A percentile compares a stretch with the other conserved stretches of the same genome.
Evolutionary conservation across 2,797 vertebrate genomes (phyloP).

Genomic region (Diplodus sargus): DNA sequence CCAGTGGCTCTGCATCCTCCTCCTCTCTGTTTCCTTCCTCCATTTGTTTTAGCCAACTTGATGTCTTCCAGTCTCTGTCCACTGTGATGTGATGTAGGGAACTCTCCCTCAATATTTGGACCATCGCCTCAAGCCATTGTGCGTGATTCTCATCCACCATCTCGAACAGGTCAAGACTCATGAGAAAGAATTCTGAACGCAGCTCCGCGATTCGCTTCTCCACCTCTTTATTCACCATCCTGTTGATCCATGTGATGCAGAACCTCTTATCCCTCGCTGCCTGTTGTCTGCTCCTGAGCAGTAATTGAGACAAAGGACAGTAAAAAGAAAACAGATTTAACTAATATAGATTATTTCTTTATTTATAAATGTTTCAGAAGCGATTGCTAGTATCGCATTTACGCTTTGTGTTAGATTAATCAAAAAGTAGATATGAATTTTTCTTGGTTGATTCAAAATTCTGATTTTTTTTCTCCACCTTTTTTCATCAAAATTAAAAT

Average conservation of each 20-base stretch:
- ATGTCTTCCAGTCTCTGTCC: neutral
- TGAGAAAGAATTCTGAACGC: slow-evolving; percentile 11
- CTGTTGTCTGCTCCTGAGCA: slow-evolving; percentile 3
- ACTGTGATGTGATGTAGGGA: neutral
- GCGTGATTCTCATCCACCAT: neutral
- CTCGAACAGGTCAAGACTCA: neutral
- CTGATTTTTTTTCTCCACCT: no score
- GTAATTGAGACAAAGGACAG: neutral
- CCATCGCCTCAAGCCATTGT: neutral
- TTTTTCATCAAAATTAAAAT: no score
- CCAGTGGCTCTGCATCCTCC: neutral
- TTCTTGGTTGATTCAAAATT: no score
- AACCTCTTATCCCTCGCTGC: slow-evolving; percentile 8
- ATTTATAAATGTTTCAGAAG: neutral
- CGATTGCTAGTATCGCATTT: neutral
- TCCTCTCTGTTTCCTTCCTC: neutral
- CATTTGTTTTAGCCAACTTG: neutral
- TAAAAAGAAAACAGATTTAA: neutral
- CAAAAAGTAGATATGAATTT: neutral
- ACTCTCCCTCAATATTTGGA: neutral
- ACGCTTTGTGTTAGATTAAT: neutral
- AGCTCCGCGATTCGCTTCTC: slow-evolving; percentile 31
- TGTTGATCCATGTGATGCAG: slow-evolving; percentile 26
- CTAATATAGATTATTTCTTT: neutral
- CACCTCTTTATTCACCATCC: slow-evolving; percentile 32